Conservation (phyloP, 2,113 vertebrate genomes). For the Chroicocephalus ridibundus region DNA sequence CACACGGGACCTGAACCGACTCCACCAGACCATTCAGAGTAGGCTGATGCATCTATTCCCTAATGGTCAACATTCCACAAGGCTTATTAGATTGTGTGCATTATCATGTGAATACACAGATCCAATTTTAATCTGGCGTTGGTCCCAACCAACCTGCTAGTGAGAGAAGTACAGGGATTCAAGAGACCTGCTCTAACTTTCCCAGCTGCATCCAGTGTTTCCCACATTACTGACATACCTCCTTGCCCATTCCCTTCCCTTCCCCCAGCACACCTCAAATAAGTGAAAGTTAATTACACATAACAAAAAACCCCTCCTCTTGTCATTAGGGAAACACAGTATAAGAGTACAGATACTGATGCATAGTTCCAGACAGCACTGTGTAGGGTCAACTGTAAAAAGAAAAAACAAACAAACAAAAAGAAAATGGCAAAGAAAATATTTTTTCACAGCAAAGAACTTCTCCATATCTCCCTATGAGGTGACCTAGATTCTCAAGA, state of each 20-base stretch:
- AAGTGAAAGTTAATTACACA: background rate
- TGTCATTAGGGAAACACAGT: background rate
- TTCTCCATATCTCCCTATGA: background rate
- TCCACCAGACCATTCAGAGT: background rate
- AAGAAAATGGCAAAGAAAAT: background rate
- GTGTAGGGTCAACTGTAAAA: background rate
- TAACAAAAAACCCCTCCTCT: background rate
- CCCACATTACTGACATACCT: background rate
- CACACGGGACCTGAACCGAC: background rate
- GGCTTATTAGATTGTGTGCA: background rate
- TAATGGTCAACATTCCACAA: background rate
- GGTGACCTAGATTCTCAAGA: background rate
- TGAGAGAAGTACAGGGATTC: background rate
- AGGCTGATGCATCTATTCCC: background rate
- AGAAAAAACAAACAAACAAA: background rate
- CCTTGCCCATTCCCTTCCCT: background rate
- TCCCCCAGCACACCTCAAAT: background rate
- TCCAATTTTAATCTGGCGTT: background rate
- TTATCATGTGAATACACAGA: background rate
- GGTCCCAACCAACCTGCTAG: background rate
- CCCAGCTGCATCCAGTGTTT: accelerated
- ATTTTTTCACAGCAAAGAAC: background rate
- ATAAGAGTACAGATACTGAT: background rate
- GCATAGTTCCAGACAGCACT: background rate
- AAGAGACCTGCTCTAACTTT: background rate